Conservation (phyloP, 2,888 invertebrate species). For the Hemaris fuciformis region DNA sequence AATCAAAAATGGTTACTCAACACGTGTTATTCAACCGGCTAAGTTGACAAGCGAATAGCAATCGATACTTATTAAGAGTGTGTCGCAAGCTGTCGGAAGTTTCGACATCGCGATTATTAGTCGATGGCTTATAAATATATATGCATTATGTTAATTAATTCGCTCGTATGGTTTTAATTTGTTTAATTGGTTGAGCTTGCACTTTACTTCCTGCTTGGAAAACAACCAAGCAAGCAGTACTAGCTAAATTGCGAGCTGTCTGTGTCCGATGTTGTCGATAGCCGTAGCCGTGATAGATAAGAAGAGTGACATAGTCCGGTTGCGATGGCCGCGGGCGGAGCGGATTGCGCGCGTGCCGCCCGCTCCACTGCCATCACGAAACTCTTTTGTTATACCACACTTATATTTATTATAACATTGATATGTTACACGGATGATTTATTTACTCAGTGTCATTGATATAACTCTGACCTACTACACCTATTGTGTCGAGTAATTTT, state of each 20-base stretch:
- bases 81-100: slow-evolving; percentile 70
- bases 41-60: slow-evolving; percentile 64
- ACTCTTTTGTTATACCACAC: slow-evolving; percentile 52
- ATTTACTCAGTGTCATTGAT: slow-evolving; percentile 57
- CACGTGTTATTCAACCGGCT: slow-evolving; percentile 65
- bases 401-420: slow-evolving; percentile 58
- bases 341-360: slow-evolving; percentile 36
- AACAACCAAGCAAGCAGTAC: neutral
- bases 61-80: slow-evolving; percentile 53
- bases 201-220: slow-evolving; percentile 31
- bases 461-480: slow-evolving; percentile 56
- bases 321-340: slow-evolving; percentile 40
- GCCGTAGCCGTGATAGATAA: slow-evolving; percentile 55
- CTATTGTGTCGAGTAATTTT: slow-evolving; percentile 43
- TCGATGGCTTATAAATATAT: slow-evolving; percentile 57
- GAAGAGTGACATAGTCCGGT: slow-evolving; percentile 70
- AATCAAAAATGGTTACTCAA: slow-evolving; percentile 57
- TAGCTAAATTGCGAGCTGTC: neutral
- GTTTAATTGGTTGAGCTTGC: slow-evolving; percentile 33
- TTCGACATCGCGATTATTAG: slow-evolving; percentile 59
- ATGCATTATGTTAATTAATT: slow-evolving; percentile 58
- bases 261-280: neutral
- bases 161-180: slow-evolving; percentile 39
- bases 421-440: slow-evolving; percentile 68
- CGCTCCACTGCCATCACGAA: slow-evolving; percentile 51